phyloP scores from a whole-genome alignment of 2,797 vertebrate genomes.

The Limosa lapponica region DNA sequence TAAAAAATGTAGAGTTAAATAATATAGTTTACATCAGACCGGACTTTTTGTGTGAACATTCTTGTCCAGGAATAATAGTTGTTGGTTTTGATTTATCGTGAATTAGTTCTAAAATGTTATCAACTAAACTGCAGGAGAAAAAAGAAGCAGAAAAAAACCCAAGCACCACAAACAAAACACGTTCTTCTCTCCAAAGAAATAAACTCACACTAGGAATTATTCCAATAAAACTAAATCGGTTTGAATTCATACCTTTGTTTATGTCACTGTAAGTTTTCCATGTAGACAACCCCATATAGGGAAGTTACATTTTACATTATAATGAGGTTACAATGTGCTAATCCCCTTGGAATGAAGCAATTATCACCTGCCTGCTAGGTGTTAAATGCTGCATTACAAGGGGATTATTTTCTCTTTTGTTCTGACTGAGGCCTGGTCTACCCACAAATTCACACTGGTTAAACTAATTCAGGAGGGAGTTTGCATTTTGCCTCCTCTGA shows the following conservation, averaged over 20 bases:
- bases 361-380: slow-evolving; percentile 69
- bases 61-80: not conserved
- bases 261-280: not conserved
- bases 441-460: slow-evolving; percentile 34
- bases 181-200: not conserved
- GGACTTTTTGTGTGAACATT: not conserved
- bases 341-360: slow-evolving; percentile 61
- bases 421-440: slow-evolving; percentile 36
- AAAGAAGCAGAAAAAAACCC: accelerated
- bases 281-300: slow-evolving; percentile 30
- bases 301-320: slow-evolving; percentile 59
- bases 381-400: slow-evolving; percentile 65
- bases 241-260: slow-evolving; percentile 47
- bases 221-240: slow-evolving; percentile 15
- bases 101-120: not conserved
- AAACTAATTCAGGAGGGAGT: slow-evolving; percentile 40
- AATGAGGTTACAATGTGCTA: slow-evolving; percentile 67
- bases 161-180: not conserved
- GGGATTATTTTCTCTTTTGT: slow-evolving; percentile 68
- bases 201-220: slow-evolving; percentile 14
- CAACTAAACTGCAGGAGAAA: not conserved
- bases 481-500: not conserved
- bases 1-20: not conserved
- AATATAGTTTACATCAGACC: not conserved
- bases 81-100: not conserved